A percentile compares a stretch with the other conserved stretches of the same genome.
These are phyloP conservation scores for Montipora efflorescens DNA, from an alignment of 64 coral and sea anemone genomes.

Conservation along the genomic window DNA sequence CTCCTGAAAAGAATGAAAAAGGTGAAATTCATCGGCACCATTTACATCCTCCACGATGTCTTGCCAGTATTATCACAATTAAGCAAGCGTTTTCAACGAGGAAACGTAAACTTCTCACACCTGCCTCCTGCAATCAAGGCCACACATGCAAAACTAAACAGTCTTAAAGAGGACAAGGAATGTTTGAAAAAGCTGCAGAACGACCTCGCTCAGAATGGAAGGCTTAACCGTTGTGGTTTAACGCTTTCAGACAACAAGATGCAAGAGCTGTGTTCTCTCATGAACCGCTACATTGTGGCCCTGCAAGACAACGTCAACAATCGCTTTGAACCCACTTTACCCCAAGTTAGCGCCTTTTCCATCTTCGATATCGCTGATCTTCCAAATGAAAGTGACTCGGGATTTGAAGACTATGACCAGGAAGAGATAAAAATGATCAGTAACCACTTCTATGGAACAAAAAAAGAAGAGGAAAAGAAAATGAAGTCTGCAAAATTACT, in stretches of 20 bases:
- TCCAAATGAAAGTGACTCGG: slow-evolving; percentile 49
- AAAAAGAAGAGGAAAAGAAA: slow-evolving; percentile 42
- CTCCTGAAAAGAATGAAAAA: slow-evolving; percentile 53
- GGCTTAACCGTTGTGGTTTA: slow-evolving; percentile 41
- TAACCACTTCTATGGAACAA: slow-evolving; percentile 50
- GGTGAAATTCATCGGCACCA: slow-evolving; percentile 45
- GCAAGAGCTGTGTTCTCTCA: slow-evolving; percentile 54
- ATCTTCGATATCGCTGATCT: slow-evolving; percentile 48
- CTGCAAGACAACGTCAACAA: slow-evolving; percentile 48
- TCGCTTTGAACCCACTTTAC: slow-evolving; percentile 53
- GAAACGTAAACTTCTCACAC: slow-evolving; percentile 56
- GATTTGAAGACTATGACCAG: slow-evolving; percentile 49
- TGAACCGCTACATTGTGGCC: slow-evolving; percentile 50
- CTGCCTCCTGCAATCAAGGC: slow-evolving; percentile 49
- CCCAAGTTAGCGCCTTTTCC: slow-evolving; percentile 48
- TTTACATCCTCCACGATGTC: slow-evolving; percentile 46
- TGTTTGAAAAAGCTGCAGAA: slow-evolving; percentile 54
- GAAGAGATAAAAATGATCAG: slow-evolving; percentile 36
- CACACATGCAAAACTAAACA: slow-evolving; percentile 47
- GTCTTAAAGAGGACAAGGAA: slow-evolving; percentile 44
- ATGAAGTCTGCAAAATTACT: slow-evolving; percentile 46
- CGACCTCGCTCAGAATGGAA: slow-evolving; percentile 45
- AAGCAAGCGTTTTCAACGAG: slow-evolving; percentile 49
- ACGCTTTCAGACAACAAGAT: slow-evolving; percentile 54
- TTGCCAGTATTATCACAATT: slow-evolving; percentile 57